phyloP scores from a whole-genome alignment of 2,113 vertebrate species.

The Phaethornis superciliosus region DNA sequence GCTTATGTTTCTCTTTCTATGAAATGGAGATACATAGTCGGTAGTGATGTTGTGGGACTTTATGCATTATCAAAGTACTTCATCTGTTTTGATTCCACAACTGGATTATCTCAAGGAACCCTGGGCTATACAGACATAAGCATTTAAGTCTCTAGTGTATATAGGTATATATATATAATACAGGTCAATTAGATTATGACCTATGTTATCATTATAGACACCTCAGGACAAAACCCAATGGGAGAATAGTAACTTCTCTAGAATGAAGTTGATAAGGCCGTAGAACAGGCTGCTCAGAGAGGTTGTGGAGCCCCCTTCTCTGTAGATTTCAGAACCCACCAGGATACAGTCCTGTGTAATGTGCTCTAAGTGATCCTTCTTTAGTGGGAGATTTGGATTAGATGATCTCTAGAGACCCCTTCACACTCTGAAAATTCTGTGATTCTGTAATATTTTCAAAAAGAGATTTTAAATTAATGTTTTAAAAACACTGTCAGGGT shows the following conservation, averaged over 20 bases:
- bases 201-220: not conserved
- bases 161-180: not conserved
- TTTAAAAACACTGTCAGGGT: not conserved
- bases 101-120: not conserved
- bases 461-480: not conserved
- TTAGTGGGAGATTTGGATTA: too few species aligned
- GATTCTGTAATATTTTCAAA: not conserved
- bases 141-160: not conserved
- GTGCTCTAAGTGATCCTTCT: too few species aligned
- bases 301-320: too few species aligned
- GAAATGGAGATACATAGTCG: not conserved
- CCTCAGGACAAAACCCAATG: not conserved
- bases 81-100: conserved; percentile 15
- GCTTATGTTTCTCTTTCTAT: not conserved
- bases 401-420: too few species aligned
- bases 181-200: not conserved
- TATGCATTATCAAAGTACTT: not conserved
- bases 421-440: too few species aligned
- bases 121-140: not conserved
- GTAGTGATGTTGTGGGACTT: not conserved
- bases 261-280: too few species aligned
- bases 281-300: too few species aligned
- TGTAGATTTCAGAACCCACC: too few species aligned
- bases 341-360: too few species aligned
- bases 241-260: too few species aligned